Base-by-base conservation (phyloP, 2,888 invertebrate genomes). In the Amblyjoppa proteus region DNA sequence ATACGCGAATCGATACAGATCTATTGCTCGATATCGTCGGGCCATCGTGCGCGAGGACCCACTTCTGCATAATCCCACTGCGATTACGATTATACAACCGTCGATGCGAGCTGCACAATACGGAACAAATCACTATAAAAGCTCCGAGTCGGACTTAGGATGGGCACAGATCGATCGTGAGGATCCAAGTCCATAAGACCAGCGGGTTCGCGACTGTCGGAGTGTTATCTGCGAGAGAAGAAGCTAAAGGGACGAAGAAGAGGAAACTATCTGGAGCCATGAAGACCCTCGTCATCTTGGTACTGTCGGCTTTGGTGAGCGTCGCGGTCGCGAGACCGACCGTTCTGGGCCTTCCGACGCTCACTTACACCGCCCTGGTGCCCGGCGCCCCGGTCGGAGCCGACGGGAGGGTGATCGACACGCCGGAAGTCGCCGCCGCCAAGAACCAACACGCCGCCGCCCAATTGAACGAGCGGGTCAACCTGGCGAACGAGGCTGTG, bases 351-450 rank as follows among this genome's bases (percentile, higher is more conserved):
- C 49, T 85, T 28, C 85, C 85, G 20, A 61, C 80, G 2, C n/a
- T 85, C 77, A 61, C 81, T 7, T 87, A 86, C 64, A 71, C 84
- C 13, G 81, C 61, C 28, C 75, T 81, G n/a, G 73, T 69, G 2
- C 76, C 86, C 31, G 83, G 73, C 11, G 86, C 88, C 0, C 90
- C 91, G 13, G 88, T 91, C 28, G 91, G 90, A 11, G 84, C 89
- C 13, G 89, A 90, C 56, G 92, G 91, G 20, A 87, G 90, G 53
- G 88, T 91, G 49, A 88, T 90, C 68, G 91, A 91, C 76, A 91
- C 91, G 31, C 90, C 90, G 76, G 92, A 92, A 88, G 90, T 91
- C 5, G 88, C 89, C 3, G 84, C 83, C 13, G 91, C 91, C 64
- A 91, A 90, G 78, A 88, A 89, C 4, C 89, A 89, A 58, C 91